Evolutionary conservation across 2,888 invertebrate genomes (phyloP).

Genomic region (Dermolepida albohirtum): DNA sequence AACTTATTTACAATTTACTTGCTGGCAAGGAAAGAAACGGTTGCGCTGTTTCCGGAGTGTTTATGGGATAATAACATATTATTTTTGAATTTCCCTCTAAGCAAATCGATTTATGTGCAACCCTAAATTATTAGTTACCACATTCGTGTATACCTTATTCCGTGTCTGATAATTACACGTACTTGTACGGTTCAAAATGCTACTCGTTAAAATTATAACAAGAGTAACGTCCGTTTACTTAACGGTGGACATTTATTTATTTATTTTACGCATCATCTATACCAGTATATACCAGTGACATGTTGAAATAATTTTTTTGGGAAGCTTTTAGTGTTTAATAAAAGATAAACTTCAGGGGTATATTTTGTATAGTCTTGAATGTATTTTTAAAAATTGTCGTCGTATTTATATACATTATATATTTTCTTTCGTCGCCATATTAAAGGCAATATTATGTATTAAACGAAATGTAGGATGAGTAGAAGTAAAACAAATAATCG

Average conservation of each 20-base stretch:
- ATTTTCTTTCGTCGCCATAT: no score
- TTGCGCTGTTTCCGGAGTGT: conserved; percentile 42
- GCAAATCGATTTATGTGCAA: conserved; percentile 42
- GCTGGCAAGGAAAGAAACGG: conserved; percentile 29
- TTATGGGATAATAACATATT: conserved; percentile 44
- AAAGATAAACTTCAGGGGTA: no score
- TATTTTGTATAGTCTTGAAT: no score
- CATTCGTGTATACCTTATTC: conserved; percentile 28
- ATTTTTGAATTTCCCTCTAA: conserved; percentile 40
- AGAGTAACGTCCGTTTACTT: conserved; percentile 25
- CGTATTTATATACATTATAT: no score
- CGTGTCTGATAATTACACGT: conserved; percentile 26
- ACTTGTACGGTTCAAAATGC: conserved; percentile 25
- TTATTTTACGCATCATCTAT: neutral
- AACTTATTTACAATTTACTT: conserved; percentile 27
- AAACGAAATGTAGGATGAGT: no score
- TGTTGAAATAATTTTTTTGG: no score
- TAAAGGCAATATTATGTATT: no score
- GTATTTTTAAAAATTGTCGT: no score
- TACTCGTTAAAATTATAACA: conserved; percentile 31
- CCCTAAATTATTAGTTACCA: conserved; percentile 39
- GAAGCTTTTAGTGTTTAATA: no score
- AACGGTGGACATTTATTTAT: conserved; percentile 24
- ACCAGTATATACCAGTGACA: no score
- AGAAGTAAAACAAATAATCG: no score